Evolutionary conservation across 2,888 invertebrate genomes (phyloP).

Genomic region (Smittia sp.): DNA sequence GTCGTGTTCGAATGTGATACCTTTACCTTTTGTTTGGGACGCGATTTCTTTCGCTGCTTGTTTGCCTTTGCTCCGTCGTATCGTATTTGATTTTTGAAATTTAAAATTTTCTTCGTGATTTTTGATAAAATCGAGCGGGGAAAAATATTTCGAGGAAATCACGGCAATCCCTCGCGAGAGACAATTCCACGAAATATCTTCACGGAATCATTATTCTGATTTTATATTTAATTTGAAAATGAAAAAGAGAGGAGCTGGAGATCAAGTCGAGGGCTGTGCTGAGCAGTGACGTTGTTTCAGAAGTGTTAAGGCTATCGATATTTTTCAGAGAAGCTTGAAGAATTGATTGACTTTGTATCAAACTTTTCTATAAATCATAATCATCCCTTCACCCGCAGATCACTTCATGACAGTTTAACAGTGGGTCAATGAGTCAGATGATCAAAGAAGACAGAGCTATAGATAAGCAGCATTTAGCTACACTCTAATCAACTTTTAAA

Average conservation of each 20-base stretch:
- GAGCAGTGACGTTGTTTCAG: not conserved
- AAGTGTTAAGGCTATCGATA: not conserved
- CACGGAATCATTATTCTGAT: conserved; percentile 27
- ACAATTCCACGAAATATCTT: conserved; percentile 41
- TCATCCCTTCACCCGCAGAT: no score
- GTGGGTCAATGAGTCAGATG: no score
- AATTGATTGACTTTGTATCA: no score
- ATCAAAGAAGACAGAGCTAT: no score
- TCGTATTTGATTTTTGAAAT: conserved; percentile 36
- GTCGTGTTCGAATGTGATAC: conserved; percentile 39
- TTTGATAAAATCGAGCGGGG: conserved; percentile 16
- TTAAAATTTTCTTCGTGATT: conserved; percentile 23
- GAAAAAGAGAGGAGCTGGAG: not conserved
- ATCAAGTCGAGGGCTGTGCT: not conserved
- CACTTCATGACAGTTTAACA: no score
- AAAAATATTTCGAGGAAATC: conserved; percentile 35
- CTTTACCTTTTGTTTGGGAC: conserved; percentile 31
- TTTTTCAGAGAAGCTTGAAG: no score
- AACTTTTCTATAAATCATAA: no score
- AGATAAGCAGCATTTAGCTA: no score
- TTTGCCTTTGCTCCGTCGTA: conserved; percentile 18
- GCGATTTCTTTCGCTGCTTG: conserved; percentile 7
- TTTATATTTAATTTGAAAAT: conserved; percentile 25
- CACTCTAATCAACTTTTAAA: no score
- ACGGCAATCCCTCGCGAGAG: conserved; percentile 32